These are phyloP conservation scores for Echiichthys vipera DNA, from an alignment of 2,797 vertebrate species.

Conservation along the genomic window DNA sequence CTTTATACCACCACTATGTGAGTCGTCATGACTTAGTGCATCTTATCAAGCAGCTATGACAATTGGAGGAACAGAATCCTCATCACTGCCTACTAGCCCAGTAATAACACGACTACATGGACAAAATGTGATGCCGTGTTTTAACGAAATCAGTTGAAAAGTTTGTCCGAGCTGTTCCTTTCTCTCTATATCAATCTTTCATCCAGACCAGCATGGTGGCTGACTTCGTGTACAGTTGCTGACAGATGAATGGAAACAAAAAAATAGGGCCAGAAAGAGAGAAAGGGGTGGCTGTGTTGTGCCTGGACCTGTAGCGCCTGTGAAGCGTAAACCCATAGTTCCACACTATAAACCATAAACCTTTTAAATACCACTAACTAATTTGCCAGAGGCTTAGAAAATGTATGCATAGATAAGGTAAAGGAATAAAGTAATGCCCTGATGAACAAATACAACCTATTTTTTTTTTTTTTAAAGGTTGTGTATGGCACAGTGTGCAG, in stretches of 20 bases:
- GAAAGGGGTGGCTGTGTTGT: slow-evolving; percentile 20
- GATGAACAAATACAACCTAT: slow-evolving; percentile 10
- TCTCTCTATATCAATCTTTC: slow-evolving; percentile 67
- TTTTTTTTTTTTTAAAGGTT: too few species aligned
- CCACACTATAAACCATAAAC: slow-evolving; percentile 33
- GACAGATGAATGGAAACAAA: slow-evolving; percentile 54
- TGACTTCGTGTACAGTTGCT: slow-evolving; percentile 57
- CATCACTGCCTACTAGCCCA: neutral
- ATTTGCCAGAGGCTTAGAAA: slow-evolving; percentile 12
- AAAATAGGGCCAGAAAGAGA: slow-evolving; percentile 17
- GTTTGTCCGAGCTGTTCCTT: slow-evolving; percentile 36
- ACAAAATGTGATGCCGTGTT: slow-evolving; percentile 31
- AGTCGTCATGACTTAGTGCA: slow-evolving; percentile 21
- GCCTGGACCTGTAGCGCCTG: slow-evolving; percentile 57
- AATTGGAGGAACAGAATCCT: slow-evolving; percentile 47
- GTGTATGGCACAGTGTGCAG: neutral
- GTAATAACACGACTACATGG: slow-evolving; percentile 41
- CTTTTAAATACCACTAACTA: slow-evolving; percentile 9
- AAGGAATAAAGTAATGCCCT: neutral
- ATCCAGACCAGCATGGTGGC: slow-evolving; percentile 70
- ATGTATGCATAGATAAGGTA: neutral
- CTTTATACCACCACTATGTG: slow-evolving; percentile 27
- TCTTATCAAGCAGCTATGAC: slow-evolving; percentile 18
- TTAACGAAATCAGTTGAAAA: slow-evolving; percentile 54
- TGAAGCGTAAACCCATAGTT: slow-evolving; percentile 27